A percentile compares a stretch with the other conserved stretches of the same genome.
phyloP scores from a whole-genome alignment of 2,113 vertebrate species.

The Callospermophilus lateralis region DNA sequence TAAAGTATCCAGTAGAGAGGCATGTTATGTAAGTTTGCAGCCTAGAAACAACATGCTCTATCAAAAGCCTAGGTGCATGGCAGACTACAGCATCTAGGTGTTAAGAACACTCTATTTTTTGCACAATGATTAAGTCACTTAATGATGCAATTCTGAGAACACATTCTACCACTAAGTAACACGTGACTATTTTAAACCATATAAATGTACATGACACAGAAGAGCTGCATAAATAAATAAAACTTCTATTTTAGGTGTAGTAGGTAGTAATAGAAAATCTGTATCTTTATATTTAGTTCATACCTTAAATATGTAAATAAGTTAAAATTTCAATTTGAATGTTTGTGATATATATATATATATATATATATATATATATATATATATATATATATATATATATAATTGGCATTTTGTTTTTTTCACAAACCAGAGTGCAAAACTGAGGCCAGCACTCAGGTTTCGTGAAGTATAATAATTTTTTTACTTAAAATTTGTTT shows the following conservation, averaged over 20 bases:
- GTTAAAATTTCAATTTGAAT: constrained; percentile 30
- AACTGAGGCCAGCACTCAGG: not conserved
- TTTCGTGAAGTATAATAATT: not conserved
- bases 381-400: too few species aligned
- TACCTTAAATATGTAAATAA: constrained; percentile 14
- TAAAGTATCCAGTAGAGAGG: not conserved
- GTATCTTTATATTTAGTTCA: not conserved
- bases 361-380: too few species aligned
- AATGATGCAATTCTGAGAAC: not conserved
- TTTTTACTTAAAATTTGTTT: not conserved
- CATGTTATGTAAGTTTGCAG: not conserved
- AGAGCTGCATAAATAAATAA: not conserved
- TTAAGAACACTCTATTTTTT: not conserved
- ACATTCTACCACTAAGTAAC: not conserved
- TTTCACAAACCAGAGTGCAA: not conserved
- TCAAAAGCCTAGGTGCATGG: not conserved
- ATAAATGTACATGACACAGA: not conserved
- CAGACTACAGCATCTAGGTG: not conserved
- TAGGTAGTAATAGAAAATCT: not conserved
- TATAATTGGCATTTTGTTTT: not conserved
- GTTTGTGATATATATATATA: not conserved
- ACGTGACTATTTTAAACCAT: not conserved
- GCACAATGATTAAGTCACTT: not conserved
- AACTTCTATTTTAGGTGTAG: not conserved
- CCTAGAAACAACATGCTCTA: not conserved